Base-by-base conservation (phyloP, 2,797 vertebrate species). In the Smutsia temminckii region DNA sequence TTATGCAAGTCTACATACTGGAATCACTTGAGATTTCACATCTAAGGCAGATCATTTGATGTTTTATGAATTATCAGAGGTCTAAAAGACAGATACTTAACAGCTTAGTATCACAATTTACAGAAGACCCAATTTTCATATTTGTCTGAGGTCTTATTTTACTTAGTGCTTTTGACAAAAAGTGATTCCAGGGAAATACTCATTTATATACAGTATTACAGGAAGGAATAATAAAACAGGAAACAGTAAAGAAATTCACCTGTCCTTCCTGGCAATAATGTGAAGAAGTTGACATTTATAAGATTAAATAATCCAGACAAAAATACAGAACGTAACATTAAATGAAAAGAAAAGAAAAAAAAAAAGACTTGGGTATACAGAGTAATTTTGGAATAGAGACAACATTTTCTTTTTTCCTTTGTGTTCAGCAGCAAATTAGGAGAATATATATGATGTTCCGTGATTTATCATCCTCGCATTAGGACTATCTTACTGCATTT, bases 131-230 rank as follows among this genome's bases (percentile, higher is more conserved):
- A 7, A 81, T 27, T 97, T 94, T 88, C 94, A 55, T 51, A 90
- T 96, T 96, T 42, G 94, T 80, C 89, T 90, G 95, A 98, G 86
- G 90, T 83, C 51, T 96, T 97, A 94, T 80, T 71, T 97, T 94
- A 91, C 61, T 96, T 96, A 89, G 29, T 89, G 18, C 88, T 84
- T 89, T 88, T 92, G 94, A 69, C 94, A 96, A 93, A 89, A 89
- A 97, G 49, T 20, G 0, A 14, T 92, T 98, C 88, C 79, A 37
- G 51, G 90, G 96, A 97, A 97, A 91, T 94, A 93, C 37, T 95
- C 91, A 95, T 96, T 98, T 97, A 97, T 98, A 97, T 95, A 95
- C 96, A 49, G 51, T 93, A 51, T 86, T 96, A 90, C 63, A 96
- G 81, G 74, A 97, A 96, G 42, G 59, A 98, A 78, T 85, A 96